Evolutionary conservation across 2,113 vertebrate species (phyloP).

Genomic region (Sialia sialis): DNA sequence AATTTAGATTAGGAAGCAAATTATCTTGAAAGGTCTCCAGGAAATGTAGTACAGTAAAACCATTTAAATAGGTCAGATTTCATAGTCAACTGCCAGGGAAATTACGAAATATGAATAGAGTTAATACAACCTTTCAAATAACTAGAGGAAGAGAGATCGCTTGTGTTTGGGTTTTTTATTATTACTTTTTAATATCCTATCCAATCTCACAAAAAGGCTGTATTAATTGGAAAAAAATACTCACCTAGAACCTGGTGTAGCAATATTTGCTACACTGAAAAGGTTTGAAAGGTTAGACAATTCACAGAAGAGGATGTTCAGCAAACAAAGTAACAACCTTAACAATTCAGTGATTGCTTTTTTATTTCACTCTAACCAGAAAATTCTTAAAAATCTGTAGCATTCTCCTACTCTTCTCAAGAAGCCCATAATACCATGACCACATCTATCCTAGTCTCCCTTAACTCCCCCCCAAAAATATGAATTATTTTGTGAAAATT

Average conservation of each 20-base stretch:
- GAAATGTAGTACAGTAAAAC: slow-evolving; percentile 64
- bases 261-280: not conserved
- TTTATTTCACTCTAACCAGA: not conserved
- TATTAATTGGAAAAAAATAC: not conserved
- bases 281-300: not conserved
- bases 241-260: not conserved
- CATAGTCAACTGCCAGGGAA: slow-evolving; percentile 59
- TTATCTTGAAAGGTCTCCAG: slow-evolving; percentile 67
- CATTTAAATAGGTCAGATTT: slow-evolving; percentile 66
- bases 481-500: not conserved
- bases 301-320: not conserved
- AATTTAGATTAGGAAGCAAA: slow-evolving; percentile 67
- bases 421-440: not conserved
- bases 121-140: slow-evolving; percentile 55
- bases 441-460: not conserved
- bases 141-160: slow-evolving; percentile 24
- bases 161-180: slow-evolving; percentile 1
- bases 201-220: slow-evolving; percentile 17
- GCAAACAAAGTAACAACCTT: not conserved
- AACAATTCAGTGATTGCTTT: not conserved
- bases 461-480: not conserved
- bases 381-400: not conserved
- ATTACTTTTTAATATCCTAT: slow-evolving; percentile 42
- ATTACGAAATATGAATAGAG: slow-evolving; percentile 24
- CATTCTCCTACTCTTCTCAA: not conserved